Percentiles rank a stretch among this genome's conserved stretches.
These are phyloP conservation scores for Dicerorhinus sumatrensis DNA, from an alignment of 2,113 vertebrate genomes.

Conservation along the genomic window DNA sequence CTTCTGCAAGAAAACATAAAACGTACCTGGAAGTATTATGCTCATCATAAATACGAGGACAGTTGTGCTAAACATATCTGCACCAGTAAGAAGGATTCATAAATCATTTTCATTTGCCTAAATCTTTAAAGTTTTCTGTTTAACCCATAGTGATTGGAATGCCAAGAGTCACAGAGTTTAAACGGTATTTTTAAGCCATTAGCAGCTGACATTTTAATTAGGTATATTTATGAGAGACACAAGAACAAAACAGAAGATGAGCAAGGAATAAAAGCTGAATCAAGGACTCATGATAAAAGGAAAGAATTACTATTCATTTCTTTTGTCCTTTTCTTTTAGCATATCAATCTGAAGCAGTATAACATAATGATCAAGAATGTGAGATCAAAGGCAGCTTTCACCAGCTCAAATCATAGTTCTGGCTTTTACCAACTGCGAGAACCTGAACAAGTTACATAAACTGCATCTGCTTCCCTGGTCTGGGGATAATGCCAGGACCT, in stretches of 20 bases:
- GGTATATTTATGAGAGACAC: conserved; percentile 37
- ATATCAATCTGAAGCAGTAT: background rate
- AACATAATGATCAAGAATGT: background rate
- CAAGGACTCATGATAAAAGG: background rate
- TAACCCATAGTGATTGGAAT: background rate
- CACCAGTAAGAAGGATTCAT: conserved; percentile 9
- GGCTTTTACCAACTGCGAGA: background rate
- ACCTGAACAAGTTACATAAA: background rate
- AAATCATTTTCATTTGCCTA: conserved; percentile 64
- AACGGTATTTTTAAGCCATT: conserved; percentile 61
- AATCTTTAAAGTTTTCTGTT: conserved; percentile 53
- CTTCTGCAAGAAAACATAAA: conserved; percentile 75
- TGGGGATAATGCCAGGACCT: background rate
- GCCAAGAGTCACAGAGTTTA: conserved; percentile 8
- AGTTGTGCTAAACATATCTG: conserved; percentile 61
- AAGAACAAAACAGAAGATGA: background rate
- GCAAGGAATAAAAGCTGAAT: conserved; percentile 44
- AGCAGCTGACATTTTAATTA: conserved; percentile 51
- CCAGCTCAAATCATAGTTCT: background rate
- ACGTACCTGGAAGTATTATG: conserved; percentile 66
- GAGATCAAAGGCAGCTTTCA: background rate
- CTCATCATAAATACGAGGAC: conserved; percentile 63
- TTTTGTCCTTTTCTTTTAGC: background rate
- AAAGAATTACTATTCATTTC: background rate
- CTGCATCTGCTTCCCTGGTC: background rate